Conservation (phyloP, 2,888 invertebrate genomes). For the Caenorhabditis sulstoni region DNA sequence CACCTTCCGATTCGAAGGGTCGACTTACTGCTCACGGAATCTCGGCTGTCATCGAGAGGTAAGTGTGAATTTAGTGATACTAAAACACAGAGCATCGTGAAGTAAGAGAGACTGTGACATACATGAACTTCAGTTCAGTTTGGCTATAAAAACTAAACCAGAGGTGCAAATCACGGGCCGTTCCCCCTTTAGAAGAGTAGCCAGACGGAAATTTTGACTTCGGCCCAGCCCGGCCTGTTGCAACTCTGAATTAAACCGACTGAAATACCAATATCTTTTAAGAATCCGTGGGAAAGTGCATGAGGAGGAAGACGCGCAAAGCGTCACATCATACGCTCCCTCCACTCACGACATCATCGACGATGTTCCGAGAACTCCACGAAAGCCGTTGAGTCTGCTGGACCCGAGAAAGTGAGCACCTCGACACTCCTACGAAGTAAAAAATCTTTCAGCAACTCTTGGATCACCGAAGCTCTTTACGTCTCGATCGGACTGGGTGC, state of each 20-base stretch:
- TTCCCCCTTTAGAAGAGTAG: too few relatives aligned
- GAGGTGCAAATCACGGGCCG: too few relatives aligned
- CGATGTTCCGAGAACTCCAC: conserved; percentile 70
- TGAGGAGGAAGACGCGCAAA: conserved; percentile 59
- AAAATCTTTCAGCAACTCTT: conserved; percentile 51
- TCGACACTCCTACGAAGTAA: not conserved
- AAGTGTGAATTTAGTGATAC: too few relatives aligned
- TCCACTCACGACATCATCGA: conserved; percentile 67
- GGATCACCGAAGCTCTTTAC: conserved; percentile 68
- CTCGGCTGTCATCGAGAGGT: conserved; percentile 52
- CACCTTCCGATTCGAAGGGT: conserved; percentile 36
- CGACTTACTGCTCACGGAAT: conserved; percentile 51
- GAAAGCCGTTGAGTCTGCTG: conserved; percentile 63
- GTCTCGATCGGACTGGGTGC: conserved; percentile 70
- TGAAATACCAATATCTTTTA: too few relatives aligned
- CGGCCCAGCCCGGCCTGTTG: too few relatives aligned
- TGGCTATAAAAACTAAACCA: too few relatives aligned
- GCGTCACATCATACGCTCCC: conserved; percentile 62
- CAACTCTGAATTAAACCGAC: too few relatives aligned
- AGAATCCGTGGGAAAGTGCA: conserved; percentile 51
- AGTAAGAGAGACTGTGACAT: too few relatives aligned
- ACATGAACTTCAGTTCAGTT: too few relatives aligned
- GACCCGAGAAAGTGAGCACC: conserved; percentile 68
- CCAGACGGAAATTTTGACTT: too few relatives aligned
- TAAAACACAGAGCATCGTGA: too few relatives aligned